Percentiles rank a stretch among this genome's conserved stretches.
Conservation (phyloP, 2,888 invertebrate genomes). For the Argyresthia goedartella region DNA sequence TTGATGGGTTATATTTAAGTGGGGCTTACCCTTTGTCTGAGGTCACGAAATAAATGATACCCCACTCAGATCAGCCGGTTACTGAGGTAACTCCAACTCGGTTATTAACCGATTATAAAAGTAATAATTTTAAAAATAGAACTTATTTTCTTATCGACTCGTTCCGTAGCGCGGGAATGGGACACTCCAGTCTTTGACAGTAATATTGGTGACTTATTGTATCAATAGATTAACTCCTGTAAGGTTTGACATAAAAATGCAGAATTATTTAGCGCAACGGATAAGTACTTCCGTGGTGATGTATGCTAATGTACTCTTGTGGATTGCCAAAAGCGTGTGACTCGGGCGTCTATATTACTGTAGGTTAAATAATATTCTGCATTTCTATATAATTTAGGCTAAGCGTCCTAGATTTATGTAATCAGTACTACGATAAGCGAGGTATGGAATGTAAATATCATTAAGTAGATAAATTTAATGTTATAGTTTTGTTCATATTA, state of each 20-base stretch:
- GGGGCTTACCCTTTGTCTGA: no score
- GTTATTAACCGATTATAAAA: background rate
- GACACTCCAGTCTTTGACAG: constrained; percentile 33
- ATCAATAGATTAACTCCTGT: constrained; percentile 37
- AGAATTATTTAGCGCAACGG: constrained; percentile 41
- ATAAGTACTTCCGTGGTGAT: background rate
- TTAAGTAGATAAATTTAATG: constrained; percentile 71
- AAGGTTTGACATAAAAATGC: constrained; percentile 52
- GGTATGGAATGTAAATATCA: constrained; percentile 68
- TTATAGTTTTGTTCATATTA: constrained; percentile 70
- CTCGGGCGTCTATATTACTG: background rate
- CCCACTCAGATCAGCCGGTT: no score
- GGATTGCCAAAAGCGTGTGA: background rate
- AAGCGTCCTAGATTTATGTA: constrained; percentile 55
- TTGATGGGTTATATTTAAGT: no score
- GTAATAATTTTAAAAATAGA: background rate
- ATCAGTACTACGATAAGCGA: constrained; percentile 52
- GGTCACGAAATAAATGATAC: no score
- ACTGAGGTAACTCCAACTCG: no score
- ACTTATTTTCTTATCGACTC: background rate
- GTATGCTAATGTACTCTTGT: background rate
- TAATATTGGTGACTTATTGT: constrained; percentile 29
- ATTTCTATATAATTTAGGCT: constrained; percentile 44
- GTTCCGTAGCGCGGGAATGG: constrained; percentile 10
- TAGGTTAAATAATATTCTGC: constrained; percentile 34